A percentile compares a stretch with the other conserved stretches of the same genome.
Evolutionary conservation across 2,113 vertebrate genomes (phyloP).

Genomic region (Sturnus vulgaris): DNA sequence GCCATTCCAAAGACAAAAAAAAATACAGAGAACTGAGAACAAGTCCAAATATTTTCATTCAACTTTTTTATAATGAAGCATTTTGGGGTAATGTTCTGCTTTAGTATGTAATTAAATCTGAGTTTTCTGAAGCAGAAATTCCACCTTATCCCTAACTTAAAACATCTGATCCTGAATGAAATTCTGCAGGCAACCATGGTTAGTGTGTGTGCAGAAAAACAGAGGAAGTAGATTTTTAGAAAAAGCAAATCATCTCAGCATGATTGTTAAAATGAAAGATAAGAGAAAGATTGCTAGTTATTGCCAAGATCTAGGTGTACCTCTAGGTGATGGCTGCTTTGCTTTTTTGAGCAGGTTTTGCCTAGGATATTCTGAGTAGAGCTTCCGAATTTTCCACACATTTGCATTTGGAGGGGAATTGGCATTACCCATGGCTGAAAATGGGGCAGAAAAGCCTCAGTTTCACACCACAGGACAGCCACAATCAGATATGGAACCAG

Average conservation of each 20-base stretch:
- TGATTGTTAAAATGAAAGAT: background rate
- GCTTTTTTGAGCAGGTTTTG: background rate
- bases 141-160: background rate
- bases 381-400: background rate
- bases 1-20: background rate
- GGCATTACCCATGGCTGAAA: rapidly evolving
- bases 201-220: background rate
- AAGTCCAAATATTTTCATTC: background rate
- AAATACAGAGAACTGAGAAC: background rate
- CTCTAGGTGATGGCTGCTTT: background rate
- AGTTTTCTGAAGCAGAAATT: slow-evolving; percentile 5
- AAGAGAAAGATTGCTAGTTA: background rate
- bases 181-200: background rate
- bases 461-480: background rate
- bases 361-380: background rate
- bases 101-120: background rate
- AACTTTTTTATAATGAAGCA: background rate
- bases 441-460: background rate
- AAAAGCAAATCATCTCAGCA: background rate
- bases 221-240: background rate
- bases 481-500: background rate
- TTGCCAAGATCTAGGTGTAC: background rate
- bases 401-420: background rate
- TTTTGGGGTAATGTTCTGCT: background rate
- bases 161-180: background rate